Conservation (phyloP, 2,888 invertebrate genomes). For the Diloba caeruleocephala region DNA sequence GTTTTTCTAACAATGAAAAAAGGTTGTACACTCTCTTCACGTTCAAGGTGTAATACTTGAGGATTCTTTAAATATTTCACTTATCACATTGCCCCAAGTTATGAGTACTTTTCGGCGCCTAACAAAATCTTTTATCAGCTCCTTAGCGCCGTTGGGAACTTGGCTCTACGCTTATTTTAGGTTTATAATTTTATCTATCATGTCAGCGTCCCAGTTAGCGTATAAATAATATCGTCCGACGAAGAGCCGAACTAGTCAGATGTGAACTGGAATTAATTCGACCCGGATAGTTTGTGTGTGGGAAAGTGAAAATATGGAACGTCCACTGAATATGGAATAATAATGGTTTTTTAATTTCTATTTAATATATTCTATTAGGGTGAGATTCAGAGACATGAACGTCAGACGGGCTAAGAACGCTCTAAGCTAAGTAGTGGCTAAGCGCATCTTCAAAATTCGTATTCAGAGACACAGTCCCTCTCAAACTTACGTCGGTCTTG, state of each 20-base stretch:
- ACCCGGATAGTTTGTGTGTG: slow-evolving; percentile 27
- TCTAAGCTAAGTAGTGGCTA: no score
- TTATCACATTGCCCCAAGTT: neutral
- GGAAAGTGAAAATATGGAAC: slow-evolving; percentile 38
- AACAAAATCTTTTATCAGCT: slow-evolving; percentile 26
- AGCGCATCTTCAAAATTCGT: no score
- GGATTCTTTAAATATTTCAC: no score
- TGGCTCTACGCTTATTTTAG: slow-evolving; percentile 13
- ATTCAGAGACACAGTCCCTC: no score
- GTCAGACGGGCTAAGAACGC: no score
- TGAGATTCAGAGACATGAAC: no score
- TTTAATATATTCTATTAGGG: no score
- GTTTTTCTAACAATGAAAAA: no score
- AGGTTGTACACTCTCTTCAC: no score
- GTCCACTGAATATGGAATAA: slow-evolving; percentile 16
- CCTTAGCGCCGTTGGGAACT: slow-evolving; percentile 22
- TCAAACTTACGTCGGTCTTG: no score
- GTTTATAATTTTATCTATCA: slow-evolving; percentile 36
- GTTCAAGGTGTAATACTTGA: no score
- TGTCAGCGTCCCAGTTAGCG: slow-evolving; percentile 37
- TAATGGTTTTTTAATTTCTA: no score
- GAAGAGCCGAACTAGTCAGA: slow-evolving; percentile 34
- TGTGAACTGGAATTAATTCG: slow-evolving; percentile 59
- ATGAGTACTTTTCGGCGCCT: neutral
- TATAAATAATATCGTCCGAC: slow-evolving; percentile 38